These are phyloP conservation scores for Mohoua ochrocephala DNA, from an alignment of 2,113 vertebrate species.

Conservation along the genomic window DNA sequence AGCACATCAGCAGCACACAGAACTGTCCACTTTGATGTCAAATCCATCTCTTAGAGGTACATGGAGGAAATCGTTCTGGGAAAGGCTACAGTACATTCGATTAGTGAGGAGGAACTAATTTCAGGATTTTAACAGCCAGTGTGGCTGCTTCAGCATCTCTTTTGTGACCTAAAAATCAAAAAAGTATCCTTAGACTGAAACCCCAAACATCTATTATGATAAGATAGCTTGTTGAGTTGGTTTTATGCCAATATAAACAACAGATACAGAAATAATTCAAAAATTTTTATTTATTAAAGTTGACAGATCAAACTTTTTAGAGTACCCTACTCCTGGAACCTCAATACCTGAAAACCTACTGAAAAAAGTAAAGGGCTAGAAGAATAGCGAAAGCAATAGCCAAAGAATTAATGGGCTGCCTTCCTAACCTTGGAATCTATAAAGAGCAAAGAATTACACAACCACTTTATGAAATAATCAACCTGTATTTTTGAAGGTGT, in stretches of 20 bases:
- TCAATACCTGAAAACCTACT: neutral
- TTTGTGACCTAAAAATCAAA: neutral
- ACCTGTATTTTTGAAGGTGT: neutral
- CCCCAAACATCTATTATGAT: neutral
- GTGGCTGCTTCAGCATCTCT: neutral
- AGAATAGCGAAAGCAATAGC: neutral
- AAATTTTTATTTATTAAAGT: neutral
- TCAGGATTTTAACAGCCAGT: neutral
- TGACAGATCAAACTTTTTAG: neutral
- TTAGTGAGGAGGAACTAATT: neutral
- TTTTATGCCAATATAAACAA: neutral
- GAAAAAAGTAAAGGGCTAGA: neutral
- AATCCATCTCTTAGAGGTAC: neutral
- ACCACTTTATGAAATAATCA: neutral
- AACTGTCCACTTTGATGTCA: neutral
- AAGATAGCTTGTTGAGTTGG: neutral
- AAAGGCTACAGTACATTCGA: neutral
- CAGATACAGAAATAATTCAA: neutral
- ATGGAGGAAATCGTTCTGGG: neutral
- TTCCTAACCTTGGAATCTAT: neutral
- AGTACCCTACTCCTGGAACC: neutral
- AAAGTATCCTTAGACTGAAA: neutral
- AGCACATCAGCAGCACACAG: neutral
- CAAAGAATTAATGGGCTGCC: neutral
- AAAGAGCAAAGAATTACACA: neutral